Base-by-base conservation (phyloP, 2,888 invertebrate species). In the Lochmaea capreae region DNA sequence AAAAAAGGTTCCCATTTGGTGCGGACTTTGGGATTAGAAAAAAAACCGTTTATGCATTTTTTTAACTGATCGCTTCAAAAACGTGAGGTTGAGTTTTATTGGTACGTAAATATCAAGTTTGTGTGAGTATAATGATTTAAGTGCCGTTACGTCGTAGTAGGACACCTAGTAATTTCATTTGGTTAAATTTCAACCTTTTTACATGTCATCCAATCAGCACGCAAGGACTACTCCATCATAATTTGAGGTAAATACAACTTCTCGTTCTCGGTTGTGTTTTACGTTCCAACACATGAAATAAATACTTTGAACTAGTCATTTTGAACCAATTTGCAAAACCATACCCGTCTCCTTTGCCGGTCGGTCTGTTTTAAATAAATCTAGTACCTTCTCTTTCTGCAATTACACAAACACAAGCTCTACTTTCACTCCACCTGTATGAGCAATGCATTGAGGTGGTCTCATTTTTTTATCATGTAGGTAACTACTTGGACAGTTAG, bases 151-250 rank as follows among this genome's bases (percentile, higher is more conserved):
- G 54, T 54, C 52, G 57, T 54, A 66, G 66, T 71, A 65, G 57
- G 84, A 85, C 84, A 85, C 84, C 83, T 82, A 76, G 83, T 82
- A 85, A 85, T 85, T 85, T 84, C 82, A 84, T 82, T 83, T 83
- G 82, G 79, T 82, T 83, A 84, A 85, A 85, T 84, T 83, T 83
- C 84, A 84, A 81, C 77, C 81, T 81, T 81, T 84, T 78, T 83
- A 81, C 84, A 82, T 85, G 85, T 85, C 85, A 84, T 84, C 83
- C 80, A 78, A 73, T 79, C 80, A 76, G 80, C 85, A 84, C 85
- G 84, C 83, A 79, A 84, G 71, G 58, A 71, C 71, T 65, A 77
- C 74, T 71, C 65, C 71, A 71, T 71, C 71, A 65, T 71, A 71
- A 71, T 71, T 71, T 71, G 49, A 71, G 71, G 65, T 71, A 71